Evolutionary conservation across 2,797 vertebrate genomes (phyloP), one percentile per base, ranked within the genome.

Genomic region (Eulemur albifrons): DNA sequence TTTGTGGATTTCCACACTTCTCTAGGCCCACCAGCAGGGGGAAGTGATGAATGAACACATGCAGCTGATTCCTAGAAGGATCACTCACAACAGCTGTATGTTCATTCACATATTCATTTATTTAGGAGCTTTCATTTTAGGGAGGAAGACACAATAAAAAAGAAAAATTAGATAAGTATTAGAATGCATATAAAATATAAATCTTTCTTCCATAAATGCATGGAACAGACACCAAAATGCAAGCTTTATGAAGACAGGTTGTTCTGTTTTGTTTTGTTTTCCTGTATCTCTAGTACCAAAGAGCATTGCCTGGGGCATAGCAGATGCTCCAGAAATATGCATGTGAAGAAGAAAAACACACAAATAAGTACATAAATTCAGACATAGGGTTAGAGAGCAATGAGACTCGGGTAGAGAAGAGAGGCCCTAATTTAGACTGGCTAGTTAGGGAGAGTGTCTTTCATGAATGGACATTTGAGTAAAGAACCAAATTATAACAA

Each of bases 211-310:
- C 72, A 61, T 50, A 52, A 90, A 48, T 76, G 43, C 52, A 43
- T 12, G 20, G 52, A 88, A 23, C 7, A 27, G 30, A 27, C 32
- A 75, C 30, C 65, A 45, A 80, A 89, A 70, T 7, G 18, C 25
- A 95, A 65, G 20, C 23, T 94, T n/a, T 54, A 5, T 7, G 45
- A 89, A 85, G 89, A 87, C 5, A 70, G 59, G 13, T 48, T 40
- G 35, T 50, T 86, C 84, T 84, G 27, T 52, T 87, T 59, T 84
- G 21, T 57, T 73, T 93, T 80, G 18, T 57, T 88, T 65, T 83
- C 48, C 38, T 67, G 5, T 50, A 32, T 54, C 52, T 82, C 27
- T 1, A 57, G 25, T 81, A 48, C n/a, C 20, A 50, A 54, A 54
- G 23, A 43, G 13, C 13, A 59, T 59, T 35, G 38, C 25, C 30